Conservation (phyloP, 2,797 vertebrate genomes). For the Acanthornis magna region DNA sequence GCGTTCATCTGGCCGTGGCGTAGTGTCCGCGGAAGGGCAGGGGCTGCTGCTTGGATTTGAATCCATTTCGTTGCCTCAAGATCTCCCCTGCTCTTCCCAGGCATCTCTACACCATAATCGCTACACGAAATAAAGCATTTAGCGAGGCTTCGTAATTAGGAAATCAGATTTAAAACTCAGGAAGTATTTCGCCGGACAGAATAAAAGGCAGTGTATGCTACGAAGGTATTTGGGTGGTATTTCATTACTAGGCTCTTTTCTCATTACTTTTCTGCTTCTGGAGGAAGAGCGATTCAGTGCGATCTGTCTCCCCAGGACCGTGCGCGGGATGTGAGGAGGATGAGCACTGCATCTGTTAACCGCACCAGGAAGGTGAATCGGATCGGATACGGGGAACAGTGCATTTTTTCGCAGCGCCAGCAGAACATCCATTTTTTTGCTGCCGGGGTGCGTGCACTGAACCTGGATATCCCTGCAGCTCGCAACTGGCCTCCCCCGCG, state of each 20-base stretch:
- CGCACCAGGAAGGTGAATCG: neutral
- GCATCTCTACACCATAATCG: neutral
- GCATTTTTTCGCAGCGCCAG: neutral
- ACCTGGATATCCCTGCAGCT: neutral
- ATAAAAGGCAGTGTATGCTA: neutral
- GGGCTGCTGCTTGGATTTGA: neutral
- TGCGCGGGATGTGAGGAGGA: neutral
- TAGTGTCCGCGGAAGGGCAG: no score
- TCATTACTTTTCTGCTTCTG: neutral
- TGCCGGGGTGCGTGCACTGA: neutral
- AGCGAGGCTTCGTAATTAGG: neutral
- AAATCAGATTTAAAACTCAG: neutral
- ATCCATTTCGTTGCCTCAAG: neutral
- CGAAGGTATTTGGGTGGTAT: neutral
- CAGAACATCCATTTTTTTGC: neutral
- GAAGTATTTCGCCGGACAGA: neutral
- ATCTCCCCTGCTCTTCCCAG: neutral
- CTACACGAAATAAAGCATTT: neutral
- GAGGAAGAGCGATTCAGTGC: neutral
- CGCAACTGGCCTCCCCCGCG: neutral
- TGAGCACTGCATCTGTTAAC: neutral
- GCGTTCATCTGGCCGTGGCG: neutral
- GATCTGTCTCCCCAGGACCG: neutral
- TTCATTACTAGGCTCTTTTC: neutral
- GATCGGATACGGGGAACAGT: rapidly evolving